A percentile compares a stretch with the other conserved stretches of the same genome.
These are phyloP conservation scores for Pseudomyrmex sp. DNA, from an alignment of 1,140 invertebrate genomes.

Conservation along the genomic window DNA sequence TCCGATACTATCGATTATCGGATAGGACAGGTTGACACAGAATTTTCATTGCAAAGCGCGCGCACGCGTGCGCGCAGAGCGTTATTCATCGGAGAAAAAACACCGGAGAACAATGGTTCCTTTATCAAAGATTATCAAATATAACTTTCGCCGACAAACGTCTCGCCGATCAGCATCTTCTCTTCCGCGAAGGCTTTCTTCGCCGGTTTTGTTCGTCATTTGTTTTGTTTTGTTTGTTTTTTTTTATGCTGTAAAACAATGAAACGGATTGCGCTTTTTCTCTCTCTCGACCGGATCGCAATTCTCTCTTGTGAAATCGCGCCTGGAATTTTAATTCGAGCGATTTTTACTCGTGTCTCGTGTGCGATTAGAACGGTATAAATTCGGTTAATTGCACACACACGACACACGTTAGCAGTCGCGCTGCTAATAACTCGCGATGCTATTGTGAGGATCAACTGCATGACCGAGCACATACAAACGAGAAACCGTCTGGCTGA, in stretches of 20 bases:
- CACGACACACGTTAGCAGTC: background rate
- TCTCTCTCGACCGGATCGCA: background rate
- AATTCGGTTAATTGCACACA: background rate
- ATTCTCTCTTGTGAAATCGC: background rate
- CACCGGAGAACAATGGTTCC: background rate
- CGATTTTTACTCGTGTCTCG: background rate
- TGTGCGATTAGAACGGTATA: background rate
- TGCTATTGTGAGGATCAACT: conserved; percentile 23
- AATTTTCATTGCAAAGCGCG: conserved; percentile 2
- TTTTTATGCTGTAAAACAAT: background rate
- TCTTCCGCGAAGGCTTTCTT: background rate
- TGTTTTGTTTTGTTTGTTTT: background rate
- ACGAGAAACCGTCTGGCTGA: conserved; percentile 5
- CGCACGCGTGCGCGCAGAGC: too few relatives aligned
- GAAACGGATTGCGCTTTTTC: background rate
- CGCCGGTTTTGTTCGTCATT: background rate
- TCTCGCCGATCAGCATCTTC: background rate
- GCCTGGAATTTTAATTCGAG: conserved; percentile 16
- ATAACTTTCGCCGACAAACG: background rate
- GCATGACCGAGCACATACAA: conserved; percentile 12
- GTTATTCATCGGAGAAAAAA: background rate
- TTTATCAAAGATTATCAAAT: conserved; percentile 24
- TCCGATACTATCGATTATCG: conserved; percentile 29
- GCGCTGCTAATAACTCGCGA: conserved; percentile 24
- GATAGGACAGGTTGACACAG: conserved; percentile 12